Evolutionary conservation across 2,888 invertebrate species (phyloP).

Genomic region (Alloscopus bannaensis): DNA sequence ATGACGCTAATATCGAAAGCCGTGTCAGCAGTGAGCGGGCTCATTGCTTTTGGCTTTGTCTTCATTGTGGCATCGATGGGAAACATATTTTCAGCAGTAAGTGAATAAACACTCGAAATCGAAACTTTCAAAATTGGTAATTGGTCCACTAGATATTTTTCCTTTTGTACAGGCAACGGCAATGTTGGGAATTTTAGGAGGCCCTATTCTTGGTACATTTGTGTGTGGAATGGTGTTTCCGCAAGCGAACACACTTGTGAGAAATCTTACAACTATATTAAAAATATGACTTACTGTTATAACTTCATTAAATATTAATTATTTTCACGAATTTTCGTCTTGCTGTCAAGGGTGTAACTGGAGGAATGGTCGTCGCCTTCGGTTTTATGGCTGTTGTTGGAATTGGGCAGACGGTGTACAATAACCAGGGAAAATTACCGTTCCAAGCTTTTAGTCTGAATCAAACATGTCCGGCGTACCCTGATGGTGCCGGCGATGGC

Average conservation of each 20-base stretch:
- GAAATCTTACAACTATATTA: background rate
- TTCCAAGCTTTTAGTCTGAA: slow-evolving; percentile 57
- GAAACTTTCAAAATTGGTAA: background rate
- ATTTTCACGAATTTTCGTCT: slow-evolving; percentile 1
- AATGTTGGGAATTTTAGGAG: slow-evolving; percentile 93
- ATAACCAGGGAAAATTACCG: slow-evolving; percentile 62
- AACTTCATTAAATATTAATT: background rate
- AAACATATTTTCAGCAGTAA: slow-evolving; percentile 71
- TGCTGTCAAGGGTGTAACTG: slow-evolving; percentile 64
- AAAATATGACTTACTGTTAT: slow-evolving; percentile 1
- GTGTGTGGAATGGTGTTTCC: slow-evolving; percentile 90
- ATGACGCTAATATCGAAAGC: slow-evolving; percentile 85
- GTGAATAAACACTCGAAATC: too few relatives aligned
- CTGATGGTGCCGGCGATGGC: background rate
- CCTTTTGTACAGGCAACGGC: slow-evolving; percentile 82
- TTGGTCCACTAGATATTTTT: slow-evolving; percentile 31
- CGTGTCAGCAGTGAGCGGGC: slow-evolving; percentile 82
- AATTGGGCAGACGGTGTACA: slow-evolving; percentile 69
- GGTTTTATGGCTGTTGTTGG: slow-evolving; percentile 69
- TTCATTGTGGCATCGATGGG: slow-evolving; percentile 89
- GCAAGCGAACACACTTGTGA: slow-evolving; percentile 87
- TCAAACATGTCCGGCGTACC: slow-evolving; percentile 19
- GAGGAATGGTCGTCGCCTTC: slow-evolving; percentile 67
- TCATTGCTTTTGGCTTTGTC: slow-evolving; percentile 86
- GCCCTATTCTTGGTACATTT: slow-evolving; percentile 90